Evolutionary conservation across 92 coral and sea anemone species (phyloP).

Genomic region (Plumapathes pennacea): DNA sequence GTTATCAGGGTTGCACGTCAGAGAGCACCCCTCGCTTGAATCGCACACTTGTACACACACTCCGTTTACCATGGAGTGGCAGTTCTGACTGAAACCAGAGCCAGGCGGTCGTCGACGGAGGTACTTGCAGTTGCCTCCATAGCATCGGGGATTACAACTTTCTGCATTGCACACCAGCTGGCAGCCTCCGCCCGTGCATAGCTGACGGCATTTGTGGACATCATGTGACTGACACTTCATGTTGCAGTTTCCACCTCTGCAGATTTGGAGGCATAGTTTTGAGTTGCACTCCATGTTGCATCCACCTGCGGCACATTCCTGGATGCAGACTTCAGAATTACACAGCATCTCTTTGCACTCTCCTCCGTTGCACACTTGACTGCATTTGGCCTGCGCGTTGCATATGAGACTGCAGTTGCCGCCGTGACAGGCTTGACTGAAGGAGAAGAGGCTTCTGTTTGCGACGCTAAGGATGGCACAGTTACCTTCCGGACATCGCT

Average conservation of each 20-base stretch:
- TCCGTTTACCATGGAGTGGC: conserved; percentile 45
- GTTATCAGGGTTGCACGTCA: conserved; percentile 50
- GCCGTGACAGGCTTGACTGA: conserved; percentile 75
- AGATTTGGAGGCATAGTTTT: conserved; percentile 68
- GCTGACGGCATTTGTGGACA: conserved; percentile 62
- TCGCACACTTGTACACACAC: conserved; percentile 65
- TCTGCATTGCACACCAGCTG: conserved; percentile 62
- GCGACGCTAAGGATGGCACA: conserved; percentile 51
- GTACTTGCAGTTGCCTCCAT: conserved; percentile 65
- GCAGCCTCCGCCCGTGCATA: conserved; percentile 78
- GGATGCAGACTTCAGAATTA: conserved; percentile 70
- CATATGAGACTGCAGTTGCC: conserved; percentile 76
- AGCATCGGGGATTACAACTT: conserved; percentile 75
- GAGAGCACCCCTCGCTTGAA: conserved; percentile 54
- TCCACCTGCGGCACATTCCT: conserved; percentile 75
- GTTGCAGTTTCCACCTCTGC: conserved; percentile 73
- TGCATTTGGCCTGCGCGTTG: conserved; percentile 53
- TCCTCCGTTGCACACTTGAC: conserved; percentile 76
- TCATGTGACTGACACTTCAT: conserved; percentile 61
- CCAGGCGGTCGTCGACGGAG: conserved; percentile 44
- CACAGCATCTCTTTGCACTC: conserved; percentile 71
- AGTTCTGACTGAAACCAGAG: conserved; percentile 18
- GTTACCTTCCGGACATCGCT: conserved; percentile 62
- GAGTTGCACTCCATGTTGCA: conserved; percentile 84
- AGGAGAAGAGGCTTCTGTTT: conserved; percentile 11